A percentile compares a stretch with the other conserved stretches of the same genome.
Evolutionary conservation across 2,888 invertebrate genomes (phyloP).

Genomic region (Drosophila histrio): DNA sequence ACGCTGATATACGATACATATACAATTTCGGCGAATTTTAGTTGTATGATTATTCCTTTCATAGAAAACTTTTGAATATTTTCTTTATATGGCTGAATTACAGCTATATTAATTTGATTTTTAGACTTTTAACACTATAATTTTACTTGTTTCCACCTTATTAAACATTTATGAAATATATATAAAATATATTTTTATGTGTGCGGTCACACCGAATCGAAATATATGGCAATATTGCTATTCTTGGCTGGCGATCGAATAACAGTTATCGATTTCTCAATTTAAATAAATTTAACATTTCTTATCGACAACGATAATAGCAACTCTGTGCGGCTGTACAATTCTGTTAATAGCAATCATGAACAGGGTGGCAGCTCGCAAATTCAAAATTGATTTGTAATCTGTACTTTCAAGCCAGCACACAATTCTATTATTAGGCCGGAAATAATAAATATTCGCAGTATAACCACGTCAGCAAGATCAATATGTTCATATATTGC

Average conservation of each 20-base stretch:
- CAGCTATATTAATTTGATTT: not conserved
- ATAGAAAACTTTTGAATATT: not conserved
- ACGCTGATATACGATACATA: slow-evolving; percentile 10
- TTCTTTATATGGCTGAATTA: not conserved
- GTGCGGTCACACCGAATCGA: slow-evolving; percentile 25
- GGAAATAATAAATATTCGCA: not conserved
- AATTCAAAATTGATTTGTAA: slow-evolving; percentile 2
- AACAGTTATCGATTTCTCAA: not conserved
- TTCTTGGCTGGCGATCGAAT: not conserved
- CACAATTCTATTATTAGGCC: too few species aligned
- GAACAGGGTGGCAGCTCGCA: slow-evolving; percentile 3
- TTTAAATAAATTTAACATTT: not conserved
- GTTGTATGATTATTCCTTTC: not conserved
- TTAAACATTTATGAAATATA: slow-evolving; percentile 22
- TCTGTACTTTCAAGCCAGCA: not conserved
- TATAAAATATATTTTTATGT: slow-evolving; percentile 10
- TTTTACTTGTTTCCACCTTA: not conserved
- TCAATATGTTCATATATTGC: not conserved
- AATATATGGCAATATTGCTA: slow-evolving; percentile 8
- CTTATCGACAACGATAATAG: not conserved
- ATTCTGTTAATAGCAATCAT: not conserved
- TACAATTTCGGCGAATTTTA: slow-evolving; percentile 34
- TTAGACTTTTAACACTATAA: not conserved
- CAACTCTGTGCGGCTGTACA: not conserved
- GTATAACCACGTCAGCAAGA: not conserved